Evolutionary conservation across 2,113 vertebrate species (phyloP).

Genomic region (Limnothrissa miodon): DNA sequence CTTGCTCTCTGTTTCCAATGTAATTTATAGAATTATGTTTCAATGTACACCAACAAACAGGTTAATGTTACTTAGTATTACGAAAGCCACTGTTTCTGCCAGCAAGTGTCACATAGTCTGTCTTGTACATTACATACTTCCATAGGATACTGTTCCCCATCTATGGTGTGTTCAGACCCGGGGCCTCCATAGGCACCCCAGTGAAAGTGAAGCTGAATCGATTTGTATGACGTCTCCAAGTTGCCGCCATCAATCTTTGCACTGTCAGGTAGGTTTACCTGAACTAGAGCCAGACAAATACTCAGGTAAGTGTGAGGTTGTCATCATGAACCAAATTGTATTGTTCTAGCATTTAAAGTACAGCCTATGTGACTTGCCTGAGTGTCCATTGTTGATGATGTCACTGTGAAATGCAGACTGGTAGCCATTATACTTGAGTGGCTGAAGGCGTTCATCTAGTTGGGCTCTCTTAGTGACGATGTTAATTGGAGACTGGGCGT

Average conservation of each 20-base stretch:
- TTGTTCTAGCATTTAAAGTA: background rate
- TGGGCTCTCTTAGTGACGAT: slow-evolving; percentile 53
- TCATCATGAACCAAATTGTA: background rate
- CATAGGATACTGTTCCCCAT: slow-evolving; percentile 84
- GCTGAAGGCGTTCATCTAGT: slow-evolving; percentile 23
- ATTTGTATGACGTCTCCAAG: slow-evolving; percentile 73
- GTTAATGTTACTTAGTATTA: background rate
- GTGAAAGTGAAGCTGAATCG: slow-evolving; percentile 84
- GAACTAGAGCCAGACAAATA: slow-evolving; percentile 61
- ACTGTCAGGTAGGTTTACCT: slow-evolving; percentile 64
- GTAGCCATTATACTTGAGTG: slow-evolving; percentile 52
- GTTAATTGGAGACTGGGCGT: slow-evolving; percentile 68
- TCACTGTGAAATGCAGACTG: slow-evolving; percentile 41
- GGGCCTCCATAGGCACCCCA: slow-evolving; percentile 69
- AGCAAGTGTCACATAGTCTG: background rate
- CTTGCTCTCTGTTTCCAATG: too few species aligned
- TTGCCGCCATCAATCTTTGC: slow-evolving; percentile 69
- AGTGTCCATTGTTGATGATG: slow-evolving; percentile 63
- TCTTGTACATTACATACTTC: slow-evolving; percentile 73
- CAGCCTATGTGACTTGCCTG: slow-evolving; percentile 48
- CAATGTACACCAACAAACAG: background rate
- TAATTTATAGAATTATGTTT: background rate
- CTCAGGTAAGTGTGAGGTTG: background rate
- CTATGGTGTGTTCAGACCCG: slow-evolving; percentile 83
- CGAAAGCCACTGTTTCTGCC: too few species aligned